Conservation (phyloP, 2,113 vertebrate genomes). For the Pygathrix nemaeus region DNA sequence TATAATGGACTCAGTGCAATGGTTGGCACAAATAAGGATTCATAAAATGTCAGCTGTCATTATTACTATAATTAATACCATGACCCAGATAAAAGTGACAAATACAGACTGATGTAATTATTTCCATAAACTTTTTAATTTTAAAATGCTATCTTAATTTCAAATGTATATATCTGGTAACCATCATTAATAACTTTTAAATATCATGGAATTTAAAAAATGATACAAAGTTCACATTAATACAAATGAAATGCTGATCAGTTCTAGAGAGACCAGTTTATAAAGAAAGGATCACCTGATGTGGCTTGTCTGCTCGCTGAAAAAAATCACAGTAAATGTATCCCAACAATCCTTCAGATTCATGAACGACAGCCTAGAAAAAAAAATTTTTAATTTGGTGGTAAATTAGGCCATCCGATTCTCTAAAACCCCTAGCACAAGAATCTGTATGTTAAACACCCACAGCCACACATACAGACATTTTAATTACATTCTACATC, state of each 20-base stretch:
- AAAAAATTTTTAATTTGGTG: not conserved
- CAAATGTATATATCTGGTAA: not conserved
- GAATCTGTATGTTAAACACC: not conserved
- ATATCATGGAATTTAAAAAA: not conserved
- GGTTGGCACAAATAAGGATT: constrained; percentile 75
- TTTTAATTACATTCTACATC: not conserved
- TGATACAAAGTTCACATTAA: not conserved
- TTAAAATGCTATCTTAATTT: not conserved
- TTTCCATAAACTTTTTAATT: not conserved
- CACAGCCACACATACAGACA: fast-evolving
- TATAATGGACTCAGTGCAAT: not conserved
- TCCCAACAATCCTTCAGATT: constrained; percentile 94
- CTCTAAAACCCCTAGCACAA: not conserved
- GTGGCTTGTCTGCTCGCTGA: constrained; percentile 93
- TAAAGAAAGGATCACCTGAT: constrained; percentile 89
- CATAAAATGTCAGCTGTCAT: not conserved
- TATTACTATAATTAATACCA: not conserved
- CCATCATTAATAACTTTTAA: not conserved
- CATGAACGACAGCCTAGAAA: constrained; percentile 95
- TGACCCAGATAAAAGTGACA: not conserved
- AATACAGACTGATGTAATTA: not conserved
- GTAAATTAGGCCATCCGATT: not conserved
- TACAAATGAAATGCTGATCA: fast-evolving
- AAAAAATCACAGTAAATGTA: constrained; percentile 99
- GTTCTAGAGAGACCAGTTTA: not conserved